These are phyloP conservation scores for Dipodomys merriami DNA, from an alignment of 2,113 vertebrate genomes.

Conservation along the genomic window DNA sequence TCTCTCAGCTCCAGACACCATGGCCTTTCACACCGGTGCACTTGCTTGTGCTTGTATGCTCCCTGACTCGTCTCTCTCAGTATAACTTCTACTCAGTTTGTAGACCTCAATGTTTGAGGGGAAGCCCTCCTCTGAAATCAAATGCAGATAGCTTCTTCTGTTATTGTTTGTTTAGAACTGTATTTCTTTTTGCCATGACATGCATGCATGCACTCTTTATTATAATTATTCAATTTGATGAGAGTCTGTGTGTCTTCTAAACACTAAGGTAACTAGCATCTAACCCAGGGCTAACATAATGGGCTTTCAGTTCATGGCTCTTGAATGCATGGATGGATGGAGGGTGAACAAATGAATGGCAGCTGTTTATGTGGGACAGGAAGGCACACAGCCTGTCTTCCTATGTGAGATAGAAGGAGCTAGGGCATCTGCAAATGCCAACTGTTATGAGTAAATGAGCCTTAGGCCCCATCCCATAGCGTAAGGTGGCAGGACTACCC, in stretches of 20 bases:
- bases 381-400: not conserved
- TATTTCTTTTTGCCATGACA: not conserved
- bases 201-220: not conserved
- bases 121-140: not conserved
- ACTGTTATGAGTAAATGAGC: slow-evolving; percentile 2
- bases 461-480: slow-evolving; percentile 8
- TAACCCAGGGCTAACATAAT: not conserved
- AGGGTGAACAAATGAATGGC: not conserved
- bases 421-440: not conserved
- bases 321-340: not conserved
- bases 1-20: not conserved
- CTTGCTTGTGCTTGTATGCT: not conserved
- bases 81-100: not conserved
- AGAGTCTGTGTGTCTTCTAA: not conserved
- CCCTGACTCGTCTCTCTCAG: not conserved
- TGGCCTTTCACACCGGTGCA: not conserved
- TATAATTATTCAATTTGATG: not conserved
- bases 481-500: not conserved
- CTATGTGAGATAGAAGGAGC: not conserved
- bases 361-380: not conserved
- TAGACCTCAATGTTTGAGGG: not conserved
- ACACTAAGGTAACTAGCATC: slow-evolving; percentile 25
- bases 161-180: not conserved
- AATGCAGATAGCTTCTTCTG: not conserved
- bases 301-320: not conserved